These are phyloP conservation scores for Pteropus alecto DNA, from an alignment of 2,113 vertebrate genomes.

Conservation along the genomic window DNA sequence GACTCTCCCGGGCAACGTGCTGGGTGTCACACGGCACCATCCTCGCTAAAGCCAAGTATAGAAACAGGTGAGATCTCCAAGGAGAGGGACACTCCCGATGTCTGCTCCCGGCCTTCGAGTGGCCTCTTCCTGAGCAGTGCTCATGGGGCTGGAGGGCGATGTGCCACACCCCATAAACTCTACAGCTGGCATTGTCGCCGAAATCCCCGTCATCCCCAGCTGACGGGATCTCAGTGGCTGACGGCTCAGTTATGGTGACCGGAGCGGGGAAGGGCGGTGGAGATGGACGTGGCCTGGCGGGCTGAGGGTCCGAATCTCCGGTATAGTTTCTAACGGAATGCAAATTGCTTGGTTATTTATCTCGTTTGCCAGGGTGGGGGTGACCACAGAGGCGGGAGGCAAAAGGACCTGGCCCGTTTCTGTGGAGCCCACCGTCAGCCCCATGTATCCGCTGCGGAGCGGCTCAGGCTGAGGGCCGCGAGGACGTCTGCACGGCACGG, in stretches of 20 bases:
- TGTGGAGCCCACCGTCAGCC: background rate
- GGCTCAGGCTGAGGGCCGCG: no score
- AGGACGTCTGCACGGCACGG: no score
- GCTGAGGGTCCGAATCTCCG: background rate
- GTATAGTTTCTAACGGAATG: background rate
- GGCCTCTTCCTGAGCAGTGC: background rate
- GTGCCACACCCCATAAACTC: fast-evolving
- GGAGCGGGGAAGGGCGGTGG: no score
- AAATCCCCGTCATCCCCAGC: background rate
- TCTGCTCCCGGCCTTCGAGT: background rate
- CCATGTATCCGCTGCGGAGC: background rate
- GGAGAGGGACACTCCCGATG: background rate
- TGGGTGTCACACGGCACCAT: background rate
- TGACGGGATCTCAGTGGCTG: background rate
- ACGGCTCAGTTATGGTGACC: no score
- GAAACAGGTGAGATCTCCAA: background rate
- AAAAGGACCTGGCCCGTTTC: background rate
- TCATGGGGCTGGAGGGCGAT: background rate
- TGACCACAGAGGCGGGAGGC: background rate
- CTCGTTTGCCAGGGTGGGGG: background rate
- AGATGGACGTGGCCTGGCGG: background rate
- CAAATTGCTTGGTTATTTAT: background rate
- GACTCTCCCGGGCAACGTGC: background rate
- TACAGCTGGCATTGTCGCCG: background rate
- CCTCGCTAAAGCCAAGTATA: background rate